A percentile compares a stretch with the other conserved stretches of the same genome.
Evolutionary conservation across 2,113 vertebrate genomes (phyloP).

Genomic region (Solenodon paradoxus): DNA sequence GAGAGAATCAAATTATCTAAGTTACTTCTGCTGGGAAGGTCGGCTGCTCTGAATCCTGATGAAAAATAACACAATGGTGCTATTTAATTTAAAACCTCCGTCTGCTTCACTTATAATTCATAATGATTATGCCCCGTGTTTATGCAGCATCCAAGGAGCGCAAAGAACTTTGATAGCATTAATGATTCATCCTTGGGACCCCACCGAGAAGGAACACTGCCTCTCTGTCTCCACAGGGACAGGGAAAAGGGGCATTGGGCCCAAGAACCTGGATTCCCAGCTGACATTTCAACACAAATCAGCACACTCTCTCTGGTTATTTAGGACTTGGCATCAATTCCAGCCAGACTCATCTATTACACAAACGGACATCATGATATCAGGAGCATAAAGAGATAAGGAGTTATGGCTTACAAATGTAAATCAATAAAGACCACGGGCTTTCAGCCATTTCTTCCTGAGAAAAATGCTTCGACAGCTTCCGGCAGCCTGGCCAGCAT

Average conservation of each 20-base stretch:
- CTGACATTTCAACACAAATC: conserved; percentile 25
- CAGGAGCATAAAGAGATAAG: conserved; percentile 47
- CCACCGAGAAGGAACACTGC: background rate
- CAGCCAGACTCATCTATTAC: conserved; percentile 35
- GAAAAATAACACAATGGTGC: conserved; percentile 75
- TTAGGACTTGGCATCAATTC: conserved; percentile 14
- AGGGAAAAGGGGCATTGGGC: background rate
- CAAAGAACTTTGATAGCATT: conserved; percentile 50
- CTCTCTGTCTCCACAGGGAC: background rate
- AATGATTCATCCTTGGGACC: conserved; percentile 54
- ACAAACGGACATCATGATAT: background rate
- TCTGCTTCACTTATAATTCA: conserved; percentile 67
- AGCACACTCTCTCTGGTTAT: conserved; percentile 26
- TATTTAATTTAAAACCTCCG: conserved; percentile 74
- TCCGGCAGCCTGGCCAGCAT: conserved; percentile 2
- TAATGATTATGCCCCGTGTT: conserved; percentile 45
- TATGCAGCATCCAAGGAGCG: conserved; percentile 34
- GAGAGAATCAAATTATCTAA: conserved; percentile 79
- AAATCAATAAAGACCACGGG: conserved; percentile 51
- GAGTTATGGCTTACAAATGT: conserved; percentile 48
- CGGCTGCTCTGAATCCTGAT: conserved; percentile 75
- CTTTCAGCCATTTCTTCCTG: conserved; percentile 37
- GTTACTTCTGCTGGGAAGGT: conserved; percentile 78
- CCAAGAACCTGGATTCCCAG: background rate
- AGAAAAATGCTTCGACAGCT: background rate